These are phyloP conservation scores for Aethes cnicana DNA, from an alignment of 2,888 invertebrate genomes.

Conservation along the genomic window DNA sequence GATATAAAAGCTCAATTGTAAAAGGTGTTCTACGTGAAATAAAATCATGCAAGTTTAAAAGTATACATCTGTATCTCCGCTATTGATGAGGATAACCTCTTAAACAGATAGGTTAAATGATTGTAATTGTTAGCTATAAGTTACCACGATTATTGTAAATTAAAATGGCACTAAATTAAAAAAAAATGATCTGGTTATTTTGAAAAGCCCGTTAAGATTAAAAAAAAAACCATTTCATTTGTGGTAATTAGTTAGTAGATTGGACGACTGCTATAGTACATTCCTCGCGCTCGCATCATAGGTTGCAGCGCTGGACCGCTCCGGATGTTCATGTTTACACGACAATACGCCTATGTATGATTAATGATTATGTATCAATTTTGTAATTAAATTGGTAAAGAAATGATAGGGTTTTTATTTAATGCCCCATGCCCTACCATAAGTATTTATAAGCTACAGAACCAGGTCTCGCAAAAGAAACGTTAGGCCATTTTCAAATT, in stretches of 20 bases:
- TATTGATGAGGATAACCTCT: no score
- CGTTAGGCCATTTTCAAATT: no score
- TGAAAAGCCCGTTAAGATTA: not conserved
- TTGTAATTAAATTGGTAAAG: conserved; percentile 39
- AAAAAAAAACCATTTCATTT: not conserved
- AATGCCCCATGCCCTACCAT: no score
- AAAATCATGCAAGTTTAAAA: no score
- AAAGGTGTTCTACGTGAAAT: no score
- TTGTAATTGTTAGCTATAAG: conserved; percentile 2
- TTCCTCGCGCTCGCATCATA: conserved; percentile 46
- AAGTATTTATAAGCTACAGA: no score
- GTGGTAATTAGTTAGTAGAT: not conserved
- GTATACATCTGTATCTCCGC: no score
- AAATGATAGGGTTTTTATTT: conserved; percentile 1
- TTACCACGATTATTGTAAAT: not conserved
- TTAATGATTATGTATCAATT: conserved; percentile 46
- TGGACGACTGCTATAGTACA: conserved; percentile 35
- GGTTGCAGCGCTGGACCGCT: conserved; percentile 46
- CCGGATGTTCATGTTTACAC: conserved; percentile 49
- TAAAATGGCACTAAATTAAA: conserved; percentile 17
- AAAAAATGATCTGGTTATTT: not conserved
- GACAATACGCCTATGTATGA: conserved; percentile 62
- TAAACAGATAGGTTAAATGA: no score
- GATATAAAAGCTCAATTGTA: no score
- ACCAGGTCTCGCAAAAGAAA: no score